Percentiles rank a stretch among this genome's conserved stretches.
phyloP scores from a whole-genome alignment of 2,113 vertebrate species.

The Genyomyrus donnyi region DNA sequence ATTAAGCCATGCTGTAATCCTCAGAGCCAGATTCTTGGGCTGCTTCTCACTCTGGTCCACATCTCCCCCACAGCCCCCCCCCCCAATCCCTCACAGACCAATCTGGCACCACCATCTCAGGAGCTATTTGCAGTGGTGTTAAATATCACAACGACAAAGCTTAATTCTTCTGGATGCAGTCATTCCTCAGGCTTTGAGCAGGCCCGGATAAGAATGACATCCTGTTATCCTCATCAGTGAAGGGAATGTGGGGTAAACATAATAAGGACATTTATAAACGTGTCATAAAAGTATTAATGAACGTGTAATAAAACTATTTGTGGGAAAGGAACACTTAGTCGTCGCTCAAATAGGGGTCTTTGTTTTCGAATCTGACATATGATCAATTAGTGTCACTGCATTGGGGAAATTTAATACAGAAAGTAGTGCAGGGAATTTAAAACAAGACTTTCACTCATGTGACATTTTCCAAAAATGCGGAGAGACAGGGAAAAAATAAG shows the following conservation, averaged over 20 bases:
- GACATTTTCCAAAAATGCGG: background rate
- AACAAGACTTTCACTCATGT: slow-evolving; percentile 1
- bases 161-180: background rate
- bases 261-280: background rate
- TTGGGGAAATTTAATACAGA: background rate
- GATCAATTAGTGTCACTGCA: background rate
- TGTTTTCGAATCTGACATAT: background rate
- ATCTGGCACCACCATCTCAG: slow-evolving; percentile 2
- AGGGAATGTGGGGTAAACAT: background rate
- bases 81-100: background rate
- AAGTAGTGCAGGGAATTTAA: background rate
- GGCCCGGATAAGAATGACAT: background rate
- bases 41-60: background rate
- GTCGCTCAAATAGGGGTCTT: background rate
- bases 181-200: background rate
- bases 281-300: background rate
- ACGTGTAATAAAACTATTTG: background rate
- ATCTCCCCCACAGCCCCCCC: background rate
- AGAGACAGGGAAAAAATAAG: background rate
- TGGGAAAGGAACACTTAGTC: background rate
- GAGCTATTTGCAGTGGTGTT: background rate
- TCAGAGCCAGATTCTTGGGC: background rate
- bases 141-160: slow-evolving; percentile 5
- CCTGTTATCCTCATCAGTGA: background rate
- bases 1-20: background rate